Evolutionary conservation across 2,797 vertebrate genomes (phyloP).

Genomic region (Nannoperca australis): DNA sequence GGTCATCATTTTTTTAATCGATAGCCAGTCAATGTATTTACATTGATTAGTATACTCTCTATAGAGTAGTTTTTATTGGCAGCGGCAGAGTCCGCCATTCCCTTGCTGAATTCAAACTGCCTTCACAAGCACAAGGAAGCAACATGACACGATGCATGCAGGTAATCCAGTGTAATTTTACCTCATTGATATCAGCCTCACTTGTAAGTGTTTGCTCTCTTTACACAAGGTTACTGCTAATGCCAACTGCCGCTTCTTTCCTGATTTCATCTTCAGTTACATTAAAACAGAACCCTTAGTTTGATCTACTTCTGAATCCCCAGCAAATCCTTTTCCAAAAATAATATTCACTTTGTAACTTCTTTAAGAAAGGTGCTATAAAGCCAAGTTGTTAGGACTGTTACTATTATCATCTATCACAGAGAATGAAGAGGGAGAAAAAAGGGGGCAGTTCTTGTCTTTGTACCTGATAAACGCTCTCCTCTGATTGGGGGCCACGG

Average conservation of each 20-base stretch:
- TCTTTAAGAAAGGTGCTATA: conserved; percentile 25
- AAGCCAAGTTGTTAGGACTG: conserved; percentile 57
- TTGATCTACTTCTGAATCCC: conserved; percentile 31
- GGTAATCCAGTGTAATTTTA: not conserved
- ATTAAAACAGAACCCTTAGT: conserved; percentile 20
- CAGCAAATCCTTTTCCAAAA: conserved; percentile 25
- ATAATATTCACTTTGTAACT: conserved; percentile 26
- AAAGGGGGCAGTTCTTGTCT: conserved; percentile 77
- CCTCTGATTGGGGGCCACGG: conserved; percentile 96
- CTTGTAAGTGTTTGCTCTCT: not conserved
- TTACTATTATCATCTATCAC: conserved; percentile 52
- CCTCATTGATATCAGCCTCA: not conserved
- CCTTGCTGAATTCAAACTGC: not conserved
- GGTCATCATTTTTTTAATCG: not conserved
- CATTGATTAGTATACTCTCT: not conserved
- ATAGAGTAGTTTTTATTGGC: not conserved
- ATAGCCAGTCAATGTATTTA: not conserved
- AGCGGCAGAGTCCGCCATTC: not conserved
- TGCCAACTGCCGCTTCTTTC: conserved; percentile 1
- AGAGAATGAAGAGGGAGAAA: conserved; percentile 58
- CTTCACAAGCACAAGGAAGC: not conserved
- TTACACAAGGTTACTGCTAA: not conserved
- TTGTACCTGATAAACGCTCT: conserved; percentile 99
- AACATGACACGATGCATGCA: not conserved
- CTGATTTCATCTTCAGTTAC: conserved; percentile 20